Base-by-base conservation (phyloP, 2,888 invertebrate species). In the Eilema caniola region DNA sequence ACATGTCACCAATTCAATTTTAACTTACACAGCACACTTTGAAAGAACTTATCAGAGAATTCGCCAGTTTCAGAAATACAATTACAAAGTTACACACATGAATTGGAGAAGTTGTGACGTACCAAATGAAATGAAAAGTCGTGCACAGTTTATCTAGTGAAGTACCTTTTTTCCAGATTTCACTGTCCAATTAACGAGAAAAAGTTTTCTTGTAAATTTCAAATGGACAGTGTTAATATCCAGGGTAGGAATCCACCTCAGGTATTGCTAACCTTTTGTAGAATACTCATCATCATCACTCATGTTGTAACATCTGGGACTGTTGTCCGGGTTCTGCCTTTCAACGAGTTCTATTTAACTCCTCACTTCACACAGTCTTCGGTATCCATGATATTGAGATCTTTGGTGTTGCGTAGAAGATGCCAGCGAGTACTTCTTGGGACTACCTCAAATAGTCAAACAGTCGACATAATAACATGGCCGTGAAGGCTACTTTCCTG, bases 41-140 rank as follows among this genome's bases (percentile, higher is more conserved):
- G 56, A 33, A 57, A 57, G 57, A 24, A 65, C 10, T 24, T 65
- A 57, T 59, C 59, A 60, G 25, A 60, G 23, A 60, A 60, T 69
- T 64, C 20, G 47, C 12, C 59, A 59, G 64, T 47, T 59, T 64
- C 31, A 23, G 20, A n/a, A 37, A 37, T 25, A 41, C 47, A 64
- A 69, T 59, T 60, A 64, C 20, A 59, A 64, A 69, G 59, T 69
- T 64, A 63, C 41, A 63, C 37, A 28, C 24, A 25, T 14, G 31
- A 47, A 64, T n/a, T 31, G 47, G 28, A 47, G 25, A 53, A 59
- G 31, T 62, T 69, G 67, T 33, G 67, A 59, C 41, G 57, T 28
- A 24, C n/a, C 4, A 23, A 64, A 69, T 69, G 20, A 63, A 57
- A 64, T 65, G 59, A 25, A 65, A 65, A 61, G 59, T 25, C 8